Evolutionary conservation across 2,888 invertebrate genomes (phyloP).

Genomic region (Drosophila kokeensis): DNA sequence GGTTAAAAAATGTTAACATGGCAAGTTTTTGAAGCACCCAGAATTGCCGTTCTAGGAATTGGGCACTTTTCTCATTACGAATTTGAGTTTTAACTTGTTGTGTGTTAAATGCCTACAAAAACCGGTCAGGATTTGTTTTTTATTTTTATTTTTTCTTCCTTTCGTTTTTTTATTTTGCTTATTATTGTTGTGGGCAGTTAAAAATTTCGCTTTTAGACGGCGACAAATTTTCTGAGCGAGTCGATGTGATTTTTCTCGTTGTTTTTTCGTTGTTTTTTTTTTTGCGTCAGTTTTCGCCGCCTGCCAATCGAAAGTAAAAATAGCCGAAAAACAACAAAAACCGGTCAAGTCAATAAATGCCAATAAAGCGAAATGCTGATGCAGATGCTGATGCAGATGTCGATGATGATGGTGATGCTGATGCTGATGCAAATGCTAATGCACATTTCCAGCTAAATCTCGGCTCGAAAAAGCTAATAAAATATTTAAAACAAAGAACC

Average conservation of each 20-base stretch:
- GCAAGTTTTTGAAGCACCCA: not conserved
- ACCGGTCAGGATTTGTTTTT: constrained; percentile 58
- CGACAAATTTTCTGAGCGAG: constrained; percentile 41
- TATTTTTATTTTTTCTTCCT: constrained; percentile 14
- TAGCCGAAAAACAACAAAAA: constrained; percentile 46
- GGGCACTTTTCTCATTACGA: not conserved
- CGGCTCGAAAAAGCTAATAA: constrained; percentile 22
- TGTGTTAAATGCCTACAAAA: constrained; percentile 12
- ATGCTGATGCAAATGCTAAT: constrained; percentile 14
- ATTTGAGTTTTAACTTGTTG: not conserved
- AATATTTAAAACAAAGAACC: constrained; percentile 13
- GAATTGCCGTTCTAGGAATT: not conserved
- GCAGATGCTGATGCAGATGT: not conserved
- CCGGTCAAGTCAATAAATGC: constrained; percentile 46
- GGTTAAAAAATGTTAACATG: not conserved
- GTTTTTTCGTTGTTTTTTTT: constrained; percentile 14
- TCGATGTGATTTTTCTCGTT: constrained; percentile 31
- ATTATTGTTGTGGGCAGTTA: constrained; percentile 24
- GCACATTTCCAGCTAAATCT: constrained; percentile 4
- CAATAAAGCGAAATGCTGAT: constrained; percentile 11
- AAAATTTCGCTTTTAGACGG: constrained; percentile 67
- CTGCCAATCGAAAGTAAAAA: constrained; percentile 68
- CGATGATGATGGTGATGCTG: not conserved
- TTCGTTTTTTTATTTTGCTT: constrained; percentile 9
- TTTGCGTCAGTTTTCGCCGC: constrained; percentile 40